These are phyloP conservation scores for Meloe dianella DNA, from an alignment of 2,888 invertebrate genomes.

Conservation along the genomic window DNA sequence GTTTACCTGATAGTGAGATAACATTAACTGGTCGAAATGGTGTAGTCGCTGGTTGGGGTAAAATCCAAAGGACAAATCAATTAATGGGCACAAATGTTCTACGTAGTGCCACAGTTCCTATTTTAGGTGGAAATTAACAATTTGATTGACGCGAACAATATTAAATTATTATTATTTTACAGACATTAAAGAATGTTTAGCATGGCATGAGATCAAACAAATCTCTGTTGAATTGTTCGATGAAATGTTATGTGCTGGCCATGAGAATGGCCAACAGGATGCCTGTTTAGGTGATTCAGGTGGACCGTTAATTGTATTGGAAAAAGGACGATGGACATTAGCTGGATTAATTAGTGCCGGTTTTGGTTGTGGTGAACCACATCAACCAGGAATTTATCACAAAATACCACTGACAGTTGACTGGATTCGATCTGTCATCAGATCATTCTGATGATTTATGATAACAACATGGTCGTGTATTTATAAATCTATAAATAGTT, in stretches of 20 bases:
- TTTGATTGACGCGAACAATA: background rate
- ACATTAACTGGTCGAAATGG: constrained; percentile 64
- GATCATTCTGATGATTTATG: constrained; percentile 5
- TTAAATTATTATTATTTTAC: constrained; percentile 34
- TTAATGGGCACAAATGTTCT: constrained; percentile 82
- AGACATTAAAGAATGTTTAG: constrained; percentile 76
- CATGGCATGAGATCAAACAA: constrained; percentile 82
- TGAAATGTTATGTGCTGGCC: constrained; percentile 87
- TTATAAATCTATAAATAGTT: background rate
- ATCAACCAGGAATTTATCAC: constrained; percentile 87
- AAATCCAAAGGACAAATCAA: constrained; percentile 73
- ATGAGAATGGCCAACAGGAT: constrained; percentile 81
- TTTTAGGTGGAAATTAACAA: constrained; percentile 68
- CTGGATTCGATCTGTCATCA: constrained; percentile 71
- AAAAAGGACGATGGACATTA: constrained; percentile 75
- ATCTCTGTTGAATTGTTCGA: constrained; percentile 77
- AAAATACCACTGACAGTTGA: constrained; percentile 73
- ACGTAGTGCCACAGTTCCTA: constrained; percentile 81
- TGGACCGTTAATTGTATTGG: constrained; percentile 75
- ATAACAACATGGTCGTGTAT: background rate
- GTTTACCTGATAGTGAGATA: constrained; percentile 67
- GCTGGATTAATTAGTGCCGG: constrained; percentile 86
- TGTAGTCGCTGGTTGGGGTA: constrained; percentile 84
- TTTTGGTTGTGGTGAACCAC: constrained; percentile 84
- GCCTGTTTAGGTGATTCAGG: constrained; percentile 86